Evolutionary conservation across 1,140 invertebrate genomes (phyloP), one percentile per base, ranked within the genome.

Genomic region (Drosophila paulistorum): DNA sequence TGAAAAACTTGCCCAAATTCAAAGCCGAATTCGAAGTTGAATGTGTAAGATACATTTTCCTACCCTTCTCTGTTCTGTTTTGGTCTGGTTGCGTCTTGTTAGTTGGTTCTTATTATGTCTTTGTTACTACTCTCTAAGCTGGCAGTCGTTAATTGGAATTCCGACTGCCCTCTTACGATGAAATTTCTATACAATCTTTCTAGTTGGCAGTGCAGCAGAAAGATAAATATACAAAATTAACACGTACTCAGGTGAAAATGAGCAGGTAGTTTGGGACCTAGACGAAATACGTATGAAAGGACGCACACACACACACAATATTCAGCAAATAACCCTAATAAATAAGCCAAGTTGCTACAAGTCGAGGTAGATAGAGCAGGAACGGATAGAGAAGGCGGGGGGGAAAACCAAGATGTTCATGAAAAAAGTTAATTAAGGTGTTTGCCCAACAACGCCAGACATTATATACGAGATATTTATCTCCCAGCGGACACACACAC

Each of bases 151-250:
- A 86, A 86, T 87, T 87, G 80, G 84, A 87, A 89, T 84, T 86
- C 74, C 72, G 64, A 74, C 68, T 63, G 23, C 61, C 45, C 42
- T 64, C 41, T 68, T 79, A 67, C 61, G 57, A 61, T 26, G 74
- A 77, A 76, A 69, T 77, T 77, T 51, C 45, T 71, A 77, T 71
- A 77, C 74, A 77, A 77, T 77, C 68, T 77, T 77, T 77, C 75
- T 71, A 77, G 77, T 77, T 77, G 63, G 41, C 72, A 71, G 57
- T 37, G 64, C 33, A 61, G 35, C 55, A 79, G 61, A 74, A 86
- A 90, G 84, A 90, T 89, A 89, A 89, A 89, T 89, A 89, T 65
- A 89, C 77, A 75, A 89, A 89, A 89, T 89, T 89, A 89, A 89
- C 84, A 89, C 84, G 80, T 89, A 84, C 77, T 89, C 83, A 89